Evolutionary conservation across 2,113 vertebrate genomes (phyloP).

Genomic region (Aviceda subcristata): DNA sequence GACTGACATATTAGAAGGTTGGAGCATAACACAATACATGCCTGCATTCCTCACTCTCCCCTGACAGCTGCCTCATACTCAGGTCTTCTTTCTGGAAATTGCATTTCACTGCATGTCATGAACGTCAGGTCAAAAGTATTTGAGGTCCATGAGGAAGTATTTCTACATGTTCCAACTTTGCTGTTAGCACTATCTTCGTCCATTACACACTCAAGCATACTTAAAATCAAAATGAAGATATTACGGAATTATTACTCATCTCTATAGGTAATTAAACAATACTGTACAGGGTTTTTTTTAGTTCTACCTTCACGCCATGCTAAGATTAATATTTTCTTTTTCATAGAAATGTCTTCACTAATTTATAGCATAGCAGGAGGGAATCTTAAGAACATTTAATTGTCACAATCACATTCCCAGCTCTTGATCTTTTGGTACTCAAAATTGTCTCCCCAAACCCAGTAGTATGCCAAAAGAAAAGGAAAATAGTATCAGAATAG

Average conservation of each 20-base stretch:
- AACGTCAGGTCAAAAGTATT: neutral
- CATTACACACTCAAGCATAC: neutral
- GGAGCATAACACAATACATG: neutral
- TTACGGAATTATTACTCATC: neutral
- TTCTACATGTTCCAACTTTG: neutral
- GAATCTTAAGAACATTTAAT: neutral
- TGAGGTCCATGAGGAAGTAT: neutral
- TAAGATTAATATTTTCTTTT: neutral
- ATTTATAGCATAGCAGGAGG: neutral
- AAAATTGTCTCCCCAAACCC: neutral
- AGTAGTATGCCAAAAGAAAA: neutral
- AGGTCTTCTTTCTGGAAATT: conserved; percentile 35
- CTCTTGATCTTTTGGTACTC: neutral
- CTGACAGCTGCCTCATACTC: neutral
- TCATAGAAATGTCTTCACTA: neutral
- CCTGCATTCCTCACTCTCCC: neutral
- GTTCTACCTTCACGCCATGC: neutral
- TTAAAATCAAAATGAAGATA: neutral
- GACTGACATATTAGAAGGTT: neutral
- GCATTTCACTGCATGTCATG: neutral
- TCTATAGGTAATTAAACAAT: neutral
- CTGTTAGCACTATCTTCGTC: neutral
- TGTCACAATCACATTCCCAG: neutral
- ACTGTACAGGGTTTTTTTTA: neutral
- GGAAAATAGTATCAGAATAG: neutral